Percentiles rank a stretch among this genome's conserved stretches.
phyloP scores from a whole-genome alignment of 2,113 vertebrate genomes.

The Turnix velox region DNA sequence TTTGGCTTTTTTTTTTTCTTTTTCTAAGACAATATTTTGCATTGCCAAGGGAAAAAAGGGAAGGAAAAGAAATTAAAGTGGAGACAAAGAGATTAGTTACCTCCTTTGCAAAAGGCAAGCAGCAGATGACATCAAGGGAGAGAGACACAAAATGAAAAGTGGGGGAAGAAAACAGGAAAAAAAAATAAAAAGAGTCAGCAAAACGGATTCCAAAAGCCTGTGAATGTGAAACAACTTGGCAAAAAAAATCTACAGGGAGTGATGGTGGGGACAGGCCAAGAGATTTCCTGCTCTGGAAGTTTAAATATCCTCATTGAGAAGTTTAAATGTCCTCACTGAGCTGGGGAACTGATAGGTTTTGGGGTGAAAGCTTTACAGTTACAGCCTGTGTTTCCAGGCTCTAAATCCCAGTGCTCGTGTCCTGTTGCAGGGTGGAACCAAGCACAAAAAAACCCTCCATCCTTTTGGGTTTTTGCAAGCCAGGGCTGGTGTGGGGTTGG shows the following conservation, averaged over 20 bases:
- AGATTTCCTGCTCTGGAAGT: not conserved
- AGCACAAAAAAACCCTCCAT: not conserved
- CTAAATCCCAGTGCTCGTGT: not conserved
- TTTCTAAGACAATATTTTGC: not conserved
- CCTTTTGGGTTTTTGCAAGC: not conserved
- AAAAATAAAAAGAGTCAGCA: not conserved
- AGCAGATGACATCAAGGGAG: not conserved
- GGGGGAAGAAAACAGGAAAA: not conserved
- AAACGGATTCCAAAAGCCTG: not conserved
- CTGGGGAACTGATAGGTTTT: not conserved
- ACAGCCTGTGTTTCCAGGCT: not conserved
- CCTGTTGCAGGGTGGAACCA: not conserved
- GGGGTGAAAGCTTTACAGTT: not conserved
- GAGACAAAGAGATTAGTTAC: slow-evolving; percentile 9
- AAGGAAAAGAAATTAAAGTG: not conserved
- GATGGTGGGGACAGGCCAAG: not conserved
- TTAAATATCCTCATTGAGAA: not conserved
- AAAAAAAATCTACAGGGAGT: not conserved
- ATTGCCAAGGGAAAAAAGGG: not conserved
- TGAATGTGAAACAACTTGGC: not conserved
- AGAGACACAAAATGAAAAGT: not conserved
- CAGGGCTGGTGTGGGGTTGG: not conserved
- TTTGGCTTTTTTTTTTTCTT: accelerated
- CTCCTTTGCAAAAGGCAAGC: not conserved
- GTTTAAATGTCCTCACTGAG: not conserved